Evolutionary conservation across 2,888 invertebrate species (phyloP), one percentile per base, ranked within the genome.

Genomic region (Unio pictorum): DNA sequence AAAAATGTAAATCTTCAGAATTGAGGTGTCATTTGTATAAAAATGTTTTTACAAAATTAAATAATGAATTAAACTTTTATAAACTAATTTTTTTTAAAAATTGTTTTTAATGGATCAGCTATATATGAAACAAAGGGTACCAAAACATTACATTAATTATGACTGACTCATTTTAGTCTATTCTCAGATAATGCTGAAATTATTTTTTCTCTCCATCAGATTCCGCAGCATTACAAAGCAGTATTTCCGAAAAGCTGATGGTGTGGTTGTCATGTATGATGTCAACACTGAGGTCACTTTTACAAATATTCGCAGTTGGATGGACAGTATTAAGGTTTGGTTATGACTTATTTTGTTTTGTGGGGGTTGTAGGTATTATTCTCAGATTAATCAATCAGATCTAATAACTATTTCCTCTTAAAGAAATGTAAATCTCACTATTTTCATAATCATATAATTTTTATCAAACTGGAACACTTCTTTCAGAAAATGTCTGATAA

Each of bases 221-320:
- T 92, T 91, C 80, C 90, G 92, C 28, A 91, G 91, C 64, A 91
- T 92, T 64, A 92, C 92, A 0, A 91, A 91, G 78, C 92, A 92
- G 81, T 92, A 92, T 82, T 92, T 91, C 86, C 89, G 92, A 4
- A 92, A 92, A 81, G 92, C 92, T 4, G 92, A 92, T 80, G 92
- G 92, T 5, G 92, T 92, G 34, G 82, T 92, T 56, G 83, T 92
- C 59, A 91, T 92, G 90, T 92, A 92, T 84, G 92, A 92, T 80
- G 91, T 92, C 28, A 92, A 92, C 1, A 90, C 90, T 4, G 92
- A 92, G 72, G 84, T 87, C 45, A 90, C 92, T 1, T 92, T 91
- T 78, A 86, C 89, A 45, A 91, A 91, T 81, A 90, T 92, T 20
- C 83, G 91, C n/a, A 89, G 90, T 76, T 92, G 92, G 92, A 89